Evolutionary conservation across 2,113 vertebrate genomes (phyloP).

Genomic region (Hymenochirus boettgeri): DNA sequence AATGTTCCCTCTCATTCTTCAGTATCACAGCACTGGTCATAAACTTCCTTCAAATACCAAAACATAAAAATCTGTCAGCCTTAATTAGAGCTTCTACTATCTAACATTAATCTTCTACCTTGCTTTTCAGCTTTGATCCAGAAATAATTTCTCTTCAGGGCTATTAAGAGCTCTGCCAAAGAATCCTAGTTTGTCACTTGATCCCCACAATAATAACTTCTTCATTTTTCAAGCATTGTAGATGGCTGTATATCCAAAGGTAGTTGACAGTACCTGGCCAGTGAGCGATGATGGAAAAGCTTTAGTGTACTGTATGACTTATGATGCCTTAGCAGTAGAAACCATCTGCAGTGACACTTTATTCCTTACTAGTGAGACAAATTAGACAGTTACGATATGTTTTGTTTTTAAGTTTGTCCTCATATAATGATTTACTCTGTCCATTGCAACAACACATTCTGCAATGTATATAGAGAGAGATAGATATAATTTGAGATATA

Average conservation of each 20-base stretch:
- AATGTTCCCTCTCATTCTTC: constrained; percentile 4
- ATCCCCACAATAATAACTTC: constrained; percentile 7
- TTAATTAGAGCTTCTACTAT: constrained; percentile 34
- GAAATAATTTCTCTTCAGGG: constrained; percentile 26
- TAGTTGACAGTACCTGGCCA: background rate
- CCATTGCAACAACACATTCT: no score
- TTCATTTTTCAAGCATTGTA: constrained; percentile 3
- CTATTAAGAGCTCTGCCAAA: constrained; percentile 24
- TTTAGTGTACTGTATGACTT: background rate
- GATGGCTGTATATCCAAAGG: background rate
- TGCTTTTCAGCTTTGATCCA: constrained; percentile 15
- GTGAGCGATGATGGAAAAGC: background rate
- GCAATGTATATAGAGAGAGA: no score
- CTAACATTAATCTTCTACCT: constrained; percentile 37
- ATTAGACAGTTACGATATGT: background rate
- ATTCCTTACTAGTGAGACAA: background rate
- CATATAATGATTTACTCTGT: no score
- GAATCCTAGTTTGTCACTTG: constrained; percentile 8
- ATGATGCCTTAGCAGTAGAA: background rate
- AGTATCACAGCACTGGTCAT: constrained; percentile 14
- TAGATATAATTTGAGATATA: no score
- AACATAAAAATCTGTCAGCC: constrained; percentile 40
- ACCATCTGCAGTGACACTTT: background rate
- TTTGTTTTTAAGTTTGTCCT: background rate
- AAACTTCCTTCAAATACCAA: constrained; percentile 40